These are phyloP conservation scores for Adela reaumurella DNA, from an alignment of 2,888 invertebrate genomes.

Conservation along the genomic window DNA sequence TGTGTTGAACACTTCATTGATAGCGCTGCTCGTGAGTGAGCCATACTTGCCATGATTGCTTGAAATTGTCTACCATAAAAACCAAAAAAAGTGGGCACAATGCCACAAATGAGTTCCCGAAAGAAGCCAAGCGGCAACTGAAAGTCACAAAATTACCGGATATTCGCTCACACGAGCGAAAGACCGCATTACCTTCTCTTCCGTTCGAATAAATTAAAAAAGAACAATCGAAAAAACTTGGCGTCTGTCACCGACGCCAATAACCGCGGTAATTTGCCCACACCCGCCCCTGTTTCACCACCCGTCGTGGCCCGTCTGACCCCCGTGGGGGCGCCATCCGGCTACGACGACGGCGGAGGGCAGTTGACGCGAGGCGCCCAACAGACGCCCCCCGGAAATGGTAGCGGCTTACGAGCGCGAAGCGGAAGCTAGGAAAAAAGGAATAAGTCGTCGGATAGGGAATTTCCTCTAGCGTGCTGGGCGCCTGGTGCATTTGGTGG, in stretches of 20 bases:
- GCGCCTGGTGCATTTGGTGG: background rate
- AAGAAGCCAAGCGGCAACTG: no score
- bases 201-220: background rate
- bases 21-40: no score
- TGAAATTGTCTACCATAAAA: no score
- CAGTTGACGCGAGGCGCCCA: slow-evolving; percentile 20
- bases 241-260: background rate
- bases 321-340: slow-evolving; percentile 9
- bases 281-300: background rate
- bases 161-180: no score
- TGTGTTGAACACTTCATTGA: no score
- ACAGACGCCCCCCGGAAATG: slow-evolving; percentile 6
- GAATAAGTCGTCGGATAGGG: slow-evolving; percentile 11
- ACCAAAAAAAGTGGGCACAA: no score
- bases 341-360: slow-evolving; percentile 11
- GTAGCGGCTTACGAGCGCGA: slow-evolving; percentile 12
- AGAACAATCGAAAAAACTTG: background rate
- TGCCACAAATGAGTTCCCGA: no score
- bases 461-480: slow-evolving; percentile 6
- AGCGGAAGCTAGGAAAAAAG: slow-evolving; percentile 13
- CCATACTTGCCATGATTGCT: no score
- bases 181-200: no score
- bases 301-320: no score
- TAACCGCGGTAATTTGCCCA: background rate
- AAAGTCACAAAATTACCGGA: no score